Percentiles rank a stretch among this genome's conserved stretches.
These are phyloP conservation scores for Habroteleia sp. DNA, from an alignment of 2,888 invertebrate genomes.

Conservation along the genomic window DNA sequence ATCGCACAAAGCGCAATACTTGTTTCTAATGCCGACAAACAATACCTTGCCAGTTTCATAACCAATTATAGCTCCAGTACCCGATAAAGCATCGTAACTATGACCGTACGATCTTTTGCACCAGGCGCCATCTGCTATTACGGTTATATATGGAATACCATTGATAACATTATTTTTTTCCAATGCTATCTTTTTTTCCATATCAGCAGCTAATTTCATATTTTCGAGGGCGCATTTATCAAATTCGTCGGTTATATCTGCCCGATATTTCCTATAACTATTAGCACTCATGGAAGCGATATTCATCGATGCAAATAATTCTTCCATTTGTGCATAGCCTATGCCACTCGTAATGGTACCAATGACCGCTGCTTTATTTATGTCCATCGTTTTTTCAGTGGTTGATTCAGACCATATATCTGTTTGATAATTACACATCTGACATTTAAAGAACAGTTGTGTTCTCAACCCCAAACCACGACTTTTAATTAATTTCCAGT, in stretches of 20 bases:
- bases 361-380: neutral
- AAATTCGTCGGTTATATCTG: neutral
- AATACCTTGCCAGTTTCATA: conserved; percentile 52
- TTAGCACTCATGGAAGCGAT: conserved; percentile 29
- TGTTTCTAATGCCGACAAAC: conserved; percentile 67
- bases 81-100: conserved; percentile 48
- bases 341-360: neutral
- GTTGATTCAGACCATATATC: neutral
- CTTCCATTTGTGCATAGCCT: conserved; percentile 42
- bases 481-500: conserved; percentile 9
- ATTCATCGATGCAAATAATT: conserved; percentile 40
- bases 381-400: neutral
- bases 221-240: neutral
- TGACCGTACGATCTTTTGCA: conserved; percentile 45
- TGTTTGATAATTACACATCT: neutral
- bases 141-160: conserved; percentile 13
- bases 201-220: conserved; percentile 33
- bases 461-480: neutral
- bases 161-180: conserved; percentile 30
- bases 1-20: conserved; percentile 20
- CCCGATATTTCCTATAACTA: conserved; percentile 24
- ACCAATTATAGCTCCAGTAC: conserved; percentile 48
- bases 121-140: conserved; percentile 56
- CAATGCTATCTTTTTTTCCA: conserved; percentile 44
- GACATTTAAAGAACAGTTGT: conserved; percentile 12